phyloP scores from a whole-genome alignment of 2,888 invertebrate genomes.

The Pilophorus perplexus region DNA sequence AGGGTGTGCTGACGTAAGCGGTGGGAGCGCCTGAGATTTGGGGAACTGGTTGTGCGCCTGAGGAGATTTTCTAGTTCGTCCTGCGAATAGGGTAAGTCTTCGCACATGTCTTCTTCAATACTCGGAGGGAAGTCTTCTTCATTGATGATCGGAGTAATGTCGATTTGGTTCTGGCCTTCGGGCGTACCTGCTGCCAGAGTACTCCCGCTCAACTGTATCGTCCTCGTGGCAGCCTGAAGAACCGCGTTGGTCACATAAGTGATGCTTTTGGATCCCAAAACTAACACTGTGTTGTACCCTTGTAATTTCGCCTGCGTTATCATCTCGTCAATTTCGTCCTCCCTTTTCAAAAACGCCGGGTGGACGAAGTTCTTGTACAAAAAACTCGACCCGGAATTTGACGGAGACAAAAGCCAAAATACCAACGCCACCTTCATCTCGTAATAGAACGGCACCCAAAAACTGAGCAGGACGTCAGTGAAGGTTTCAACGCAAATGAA shows the following conservation, averaged over 20 bases:
- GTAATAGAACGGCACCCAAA: constrained; percentile 95
- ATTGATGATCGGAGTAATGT: too few species aligned
- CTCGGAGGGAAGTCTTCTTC: too few species aligned
- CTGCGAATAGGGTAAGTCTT: too few species aligned
- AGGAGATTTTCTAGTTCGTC: too few species aligned
- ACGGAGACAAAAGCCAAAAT: constrained; percentile 92
- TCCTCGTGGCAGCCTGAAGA: constrained; percentile 90
- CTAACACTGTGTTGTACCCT: constrained; percentile 87
- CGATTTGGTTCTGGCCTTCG: too few species aligned
- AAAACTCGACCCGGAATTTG: constrained; percentile 93
- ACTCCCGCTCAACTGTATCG: too few species aligned
- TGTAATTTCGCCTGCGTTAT: constrained; percentile 88
- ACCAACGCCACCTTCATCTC: constrained; percentile 95
- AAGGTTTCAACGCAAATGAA: constrained; percentile 94
- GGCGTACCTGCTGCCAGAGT: too few species aligned
- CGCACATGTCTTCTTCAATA: too few species aligned
- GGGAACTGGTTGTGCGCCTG: too few species aligned
- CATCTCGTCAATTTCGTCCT: constrained; percentile 95
- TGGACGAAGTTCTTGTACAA: constrained; percentile 95
- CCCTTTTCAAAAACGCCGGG: constrained; percentile 84
- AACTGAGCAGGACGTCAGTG: constrained; percentile 91
- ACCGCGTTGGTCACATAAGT: constrained; percentile 84
- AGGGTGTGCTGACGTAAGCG: too few species aligned
- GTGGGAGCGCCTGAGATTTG: too few species aligned
- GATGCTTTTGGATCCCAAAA: constrained; percentile 85